These are phyloP conservation scores for Cichladusa arquata DNA, from an alignment of 2,113 vertebrate genomes.

Conservation along the genomic window DNA sequence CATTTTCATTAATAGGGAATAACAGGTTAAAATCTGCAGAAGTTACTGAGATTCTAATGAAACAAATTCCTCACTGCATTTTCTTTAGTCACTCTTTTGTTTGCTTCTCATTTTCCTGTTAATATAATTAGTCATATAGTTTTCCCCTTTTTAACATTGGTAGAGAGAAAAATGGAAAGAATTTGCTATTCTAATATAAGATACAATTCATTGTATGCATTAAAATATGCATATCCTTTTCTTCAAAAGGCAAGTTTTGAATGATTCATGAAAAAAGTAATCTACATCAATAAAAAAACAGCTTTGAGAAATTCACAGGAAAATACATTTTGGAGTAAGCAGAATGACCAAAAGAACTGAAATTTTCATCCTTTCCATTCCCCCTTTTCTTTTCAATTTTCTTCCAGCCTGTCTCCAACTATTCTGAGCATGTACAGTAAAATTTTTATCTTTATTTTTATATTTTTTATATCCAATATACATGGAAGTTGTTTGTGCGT, in stretches of 20 bases:
- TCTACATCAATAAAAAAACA: conserved; percentile 35
- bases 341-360: not conserved
- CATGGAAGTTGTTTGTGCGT: not conserved
- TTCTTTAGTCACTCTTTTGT: not conserved
- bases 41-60: not conserved
- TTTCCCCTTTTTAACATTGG: not conserved
- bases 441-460: not conserved
- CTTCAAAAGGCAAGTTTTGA: conserved; percentile 46
- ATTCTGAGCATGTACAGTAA: not conserved
- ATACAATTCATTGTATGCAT: conserved; percentile 28
- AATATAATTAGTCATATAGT: not conserved
- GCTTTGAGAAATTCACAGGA: not conserved
- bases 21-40: not conserved
- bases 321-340: conserved; percentile 1
- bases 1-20: not conserved
- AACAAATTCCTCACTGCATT: not conserved
- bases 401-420: not conserved
- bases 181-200: conserved; percentile 11
- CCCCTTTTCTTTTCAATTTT: not conserved
- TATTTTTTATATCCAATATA: not conserved
- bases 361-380: not conserved
- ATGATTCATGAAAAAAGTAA: conserved; percentile 58
- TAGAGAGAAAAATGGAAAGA: not conserved
- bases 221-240: conserved; percentile 36
- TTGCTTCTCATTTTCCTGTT: not conserved